Base-by-base conservation (phyloP, 2,797 vertebrate genomes). In the Gephyroberyx darwinii region DNA sequence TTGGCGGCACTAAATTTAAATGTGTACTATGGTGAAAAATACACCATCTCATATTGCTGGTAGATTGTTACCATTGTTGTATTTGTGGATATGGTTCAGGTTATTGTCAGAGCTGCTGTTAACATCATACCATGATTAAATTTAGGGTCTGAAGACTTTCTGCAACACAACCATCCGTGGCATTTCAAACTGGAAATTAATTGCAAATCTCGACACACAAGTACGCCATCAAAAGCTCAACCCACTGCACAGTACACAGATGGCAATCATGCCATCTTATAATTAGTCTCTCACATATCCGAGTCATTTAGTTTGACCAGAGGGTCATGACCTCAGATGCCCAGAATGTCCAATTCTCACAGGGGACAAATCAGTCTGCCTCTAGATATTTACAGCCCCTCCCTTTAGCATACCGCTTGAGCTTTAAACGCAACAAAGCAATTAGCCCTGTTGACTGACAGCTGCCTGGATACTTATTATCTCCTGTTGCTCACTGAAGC, bases 231-330 rank as follows among this genome's bases (percentile, higher is more conserved):
- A 45, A 81, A 71, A 54, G 5, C 17, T 65, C 31, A 52, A 47
- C 33, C 37, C 13, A 19, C 17, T 47, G 62, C 69, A 69, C 55
- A 56, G n/a, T 63, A 22, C 71, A 66, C 43, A 35, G 78, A 77
- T 75, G 67, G 39, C 65, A 69, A 72, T 77, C 72, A 65, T 55
- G 54, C n/a, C 20, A 30, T 78, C 61, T 76, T 85, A 87, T 82
- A 80, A 86, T 85, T 81, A 89, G 77, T 9, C 4, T 37, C 68
- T 85, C 74, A 84, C 65, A 37, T 83, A 75, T 82, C 17, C 26
- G 13, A 54, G 55, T 16, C 77, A 77, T 79, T 85, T 86, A 60
- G 53, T 65, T 67, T 48, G 48, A 71, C 45, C 62, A 64, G 62
- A 71, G 56, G 75, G 89, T 83, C 60, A 0, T 56, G 83, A 89